Base-by-base conservation (phyloP, 2,797 vertebrate genomes). In the Cetoscarus ocellatus region DNA sequence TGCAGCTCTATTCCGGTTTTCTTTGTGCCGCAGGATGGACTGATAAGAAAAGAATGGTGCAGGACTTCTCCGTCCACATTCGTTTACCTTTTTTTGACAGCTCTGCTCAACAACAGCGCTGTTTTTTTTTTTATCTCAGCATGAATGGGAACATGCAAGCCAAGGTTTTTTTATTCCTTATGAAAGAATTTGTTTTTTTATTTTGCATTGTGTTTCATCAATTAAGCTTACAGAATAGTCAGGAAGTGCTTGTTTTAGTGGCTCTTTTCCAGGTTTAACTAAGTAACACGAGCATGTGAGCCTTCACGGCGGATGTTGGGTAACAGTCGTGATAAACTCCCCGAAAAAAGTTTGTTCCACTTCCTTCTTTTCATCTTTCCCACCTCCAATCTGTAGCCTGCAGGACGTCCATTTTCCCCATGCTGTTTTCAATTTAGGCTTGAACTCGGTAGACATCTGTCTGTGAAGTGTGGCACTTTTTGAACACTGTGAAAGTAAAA, bases 391-490 rank as follows among this genome's bases (percentile, higher is more conserved):
- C 76, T 83, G 39, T 54, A 61, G 27, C 53, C 60, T 57, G 76
- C 79, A 77, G 70, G 50, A 80, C 71, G 82, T 88, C 80, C 77
- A 84, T 87, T 80, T 79, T 82, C 61, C n/a, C 71, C 67, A 48
- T 62, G 78, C 69, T 84, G 57, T 67, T 84, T 84, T 80, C 77
- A 44, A 73, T 83, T 82, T 62, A 38, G 39, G 15, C 19, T 58
- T 67, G 69, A 61, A 60, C 70, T 49, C n/a, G 51, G 60, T 34
- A n/a, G 50, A 63, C 72, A 38, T 43, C 65, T 38, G 38, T 61
- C 63, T 38, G 18, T 67, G 47, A 75, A 73, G 70, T 75, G 54
- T 80, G 73, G 57, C 50, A 70, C 62, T 61, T 79, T 77, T 58
- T 73, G 19, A 65, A 18, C 48, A 40, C 18, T 15, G 54, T 65